Percentiles rank a stretch among this genome's conserved stretches.
Conservation (phyloP, 2,113 vertebrate species). For the Eublepharis macularius region DNA sequence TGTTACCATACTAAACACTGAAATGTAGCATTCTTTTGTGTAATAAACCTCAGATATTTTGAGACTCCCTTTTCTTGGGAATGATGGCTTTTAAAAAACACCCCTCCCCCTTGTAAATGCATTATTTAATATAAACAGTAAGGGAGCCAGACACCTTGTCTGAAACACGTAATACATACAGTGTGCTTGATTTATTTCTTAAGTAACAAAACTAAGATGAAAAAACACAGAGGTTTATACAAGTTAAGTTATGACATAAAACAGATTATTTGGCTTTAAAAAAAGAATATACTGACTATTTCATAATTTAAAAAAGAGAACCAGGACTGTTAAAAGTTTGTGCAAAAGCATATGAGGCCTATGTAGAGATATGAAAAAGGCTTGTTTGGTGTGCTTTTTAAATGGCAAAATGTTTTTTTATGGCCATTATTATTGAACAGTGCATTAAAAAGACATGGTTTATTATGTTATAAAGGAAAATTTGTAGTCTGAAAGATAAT, state of each 20-base stretch:
- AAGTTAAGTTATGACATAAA: constrained; percentile 62
- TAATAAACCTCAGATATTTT: constrained; percentile 30
- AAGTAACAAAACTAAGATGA: constrained; percentile 49
- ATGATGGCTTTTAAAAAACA: constrained; percentile 1
- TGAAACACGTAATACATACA: constrained; percentile 52
- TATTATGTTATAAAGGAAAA: neutral
- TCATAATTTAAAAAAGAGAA: constrained; percentile 36
- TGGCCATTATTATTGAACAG: neutral
- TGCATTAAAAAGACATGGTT: neutral
- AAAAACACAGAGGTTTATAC: constrained; percentile 51
- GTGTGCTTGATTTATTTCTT: constrained; percentile 54
- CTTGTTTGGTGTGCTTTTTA: accelerated
- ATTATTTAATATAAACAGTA: constrained; percentile 56
- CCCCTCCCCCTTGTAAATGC: constrained; percentile 34
- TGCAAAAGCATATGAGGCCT: constrained; percentile 8
- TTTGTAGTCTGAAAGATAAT: neutral
- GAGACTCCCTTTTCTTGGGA: constrained; percentile 11
- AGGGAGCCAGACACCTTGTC: constrained; percentile 5
- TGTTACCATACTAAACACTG: neutral
- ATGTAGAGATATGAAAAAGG: neutral
- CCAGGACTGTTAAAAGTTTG: neutral
- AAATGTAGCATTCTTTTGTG: neutral
- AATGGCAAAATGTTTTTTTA: constrained; percentile 1
- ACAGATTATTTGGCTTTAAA: constrained; percentile 53
- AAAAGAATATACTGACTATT: constrained; percentile 42